phyloP scores from a whole-genome alignment of 2,113 vertebrate genomes.

The Oryctolagus cuniculus region mOryCun1.1 NC_091453.1:17131501-17132000 shows the following conservation, averaged over 20 bases:
- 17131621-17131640: background rate
- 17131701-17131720: background rate
- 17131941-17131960: background rate
- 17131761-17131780: background rate
- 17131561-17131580: background rate
- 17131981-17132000: slow-evolving; percentile 30
- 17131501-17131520: background rate
- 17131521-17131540: background rate
- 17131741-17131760: background rate
- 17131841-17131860: background rate
- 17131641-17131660: background rate
- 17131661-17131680: background rate
- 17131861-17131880: background rate
- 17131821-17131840: background rate
- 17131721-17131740: background rate
- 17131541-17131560: background rate
- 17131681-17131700: background rate
- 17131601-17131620: background rate
- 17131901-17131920: background rate
- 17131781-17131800: background rate
- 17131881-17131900: background rate
- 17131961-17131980: background rate
- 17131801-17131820: background rate
- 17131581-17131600: background rate
- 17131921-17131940: background rate